These are phyloP conservation scores for Oceanodroma leucorhoa DNA, from an alignment of 2,797 vertebrate genomes.

Conservation along the genomic window DNA sequence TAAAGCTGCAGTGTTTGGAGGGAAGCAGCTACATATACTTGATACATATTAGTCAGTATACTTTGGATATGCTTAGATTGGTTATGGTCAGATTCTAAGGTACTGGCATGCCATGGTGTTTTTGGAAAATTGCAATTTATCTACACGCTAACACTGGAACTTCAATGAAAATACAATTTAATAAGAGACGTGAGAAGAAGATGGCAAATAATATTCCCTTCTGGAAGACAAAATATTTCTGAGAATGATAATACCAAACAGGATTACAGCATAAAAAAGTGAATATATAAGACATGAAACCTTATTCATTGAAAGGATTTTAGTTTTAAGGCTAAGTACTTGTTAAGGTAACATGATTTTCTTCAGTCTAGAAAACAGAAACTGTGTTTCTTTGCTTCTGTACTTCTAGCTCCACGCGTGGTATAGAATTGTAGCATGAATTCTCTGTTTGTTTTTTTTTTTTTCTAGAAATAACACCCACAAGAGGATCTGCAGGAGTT, in stretches of 20 bases:
- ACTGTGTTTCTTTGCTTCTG: not conserved
- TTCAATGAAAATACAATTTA: not conserved
- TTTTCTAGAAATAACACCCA: not conserved
- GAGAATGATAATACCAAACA: not conserved
- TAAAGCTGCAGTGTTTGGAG: not conserved
- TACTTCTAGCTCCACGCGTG: not conserved
- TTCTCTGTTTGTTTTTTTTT: not conserved
- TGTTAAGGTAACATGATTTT: not conserved
- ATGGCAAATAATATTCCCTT: not conserved
- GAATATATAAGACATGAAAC: not conserved
- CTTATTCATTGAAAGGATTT: not conserved
- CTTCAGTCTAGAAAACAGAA: not conserved
- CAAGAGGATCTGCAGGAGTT: not conserved
- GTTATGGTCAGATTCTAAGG: not conserved
- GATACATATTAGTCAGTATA: not conserved
- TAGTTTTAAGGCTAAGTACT: not conserved
- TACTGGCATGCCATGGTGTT: not conserved
- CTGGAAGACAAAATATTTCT: not conserved
- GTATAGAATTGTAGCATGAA: not conserved
- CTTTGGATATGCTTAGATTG: not conserved
- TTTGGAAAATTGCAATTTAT: not conserved
- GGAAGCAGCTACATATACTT: not conserved
- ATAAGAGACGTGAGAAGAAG: not conserved
- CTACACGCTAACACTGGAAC: not conserved
- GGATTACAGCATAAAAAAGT: not conserved